Base-by-base conservation (phyloP, 2,888 invertebrate species). In the Heliconius hortense region DNA sequence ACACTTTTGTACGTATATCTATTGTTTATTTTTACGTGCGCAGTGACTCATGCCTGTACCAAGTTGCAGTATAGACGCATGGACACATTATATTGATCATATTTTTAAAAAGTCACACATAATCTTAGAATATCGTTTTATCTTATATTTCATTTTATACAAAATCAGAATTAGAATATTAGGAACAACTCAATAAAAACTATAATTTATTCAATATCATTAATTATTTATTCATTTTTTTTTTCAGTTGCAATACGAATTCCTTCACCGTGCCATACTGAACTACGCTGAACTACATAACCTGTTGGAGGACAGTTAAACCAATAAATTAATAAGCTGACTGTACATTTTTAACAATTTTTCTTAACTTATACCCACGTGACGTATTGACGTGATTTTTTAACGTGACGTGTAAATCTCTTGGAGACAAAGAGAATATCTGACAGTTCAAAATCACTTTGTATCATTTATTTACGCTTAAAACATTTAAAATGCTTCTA, bases 211-310 rank as follows among this genome's bases (percentile, higher is more conserved):
- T 48, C 7, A 18, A 48, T 48, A 48, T 13, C 18, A 18, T 48
- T 15, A 48, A 48, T 18, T 18, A 48, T 39, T 18, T 48, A 2
- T 48, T 7, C 18, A 48, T 48, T 21, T 72, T 77, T 69, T 76
- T 81, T 95, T 95, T 48, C 94, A 98, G 98, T 96, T 97, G 90
- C 98, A 98, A 94, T 98, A 98, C 93, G 98, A 98, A 95, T 98
- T 98, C 94, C 95, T 98, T 84, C 97, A 98, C 94, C 97, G 98
- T 94, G 98, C 97, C 89, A 97, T 98, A 90, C 95, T 97, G 81
- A 97, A 97, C 94, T 98, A 98, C 88, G 96, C 97, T 80, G 97
- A 98, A 90, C 95, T 98, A 82, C 97, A 97, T 93, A 97, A 97
- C 90, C 92, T 97, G 80, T 95, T 96, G 73, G 96, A 96, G 77